Conservation (phyloP, 2,113 vertebrate species). For the Coreoperca whiteheadi region DNA sequence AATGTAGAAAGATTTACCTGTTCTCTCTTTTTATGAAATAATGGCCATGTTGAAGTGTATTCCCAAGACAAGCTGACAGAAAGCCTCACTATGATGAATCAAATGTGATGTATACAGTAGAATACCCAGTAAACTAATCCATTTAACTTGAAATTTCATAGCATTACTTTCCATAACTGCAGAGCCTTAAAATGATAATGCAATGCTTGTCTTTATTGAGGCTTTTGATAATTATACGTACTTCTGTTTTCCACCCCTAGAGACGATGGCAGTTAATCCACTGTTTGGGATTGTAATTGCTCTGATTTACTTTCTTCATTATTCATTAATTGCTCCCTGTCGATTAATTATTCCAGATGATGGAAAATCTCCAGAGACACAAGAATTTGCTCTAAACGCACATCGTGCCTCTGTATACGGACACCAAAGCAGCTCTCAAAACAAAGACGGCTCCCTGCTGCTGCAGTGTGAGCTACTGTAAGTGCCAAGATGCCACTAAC, state of each 20-base stretch:
- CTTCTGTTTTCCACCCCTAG: constrained; percentile 32
- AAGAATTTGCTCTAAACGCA: constrained; percentile 22
- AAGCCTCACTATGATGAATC: neutral
- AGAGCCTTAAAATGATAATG: constrained; percentile 15
- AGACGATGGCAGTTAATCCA: constrained; percentile 58
- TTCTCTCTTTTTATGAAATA: neutral
- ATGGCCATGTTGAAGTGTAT: neutral
- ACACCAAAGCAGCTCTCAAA: constrained; percentile 30
- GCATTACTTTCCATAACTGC: neutral
- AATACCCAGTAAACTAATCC: neutral
- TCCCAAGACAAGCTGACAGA: neutral
- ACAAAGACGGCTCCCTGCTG: constrained; percentile 23
- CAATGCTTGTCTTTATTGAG: constrained; percentile 26
- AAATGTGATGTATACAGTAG: neutral
- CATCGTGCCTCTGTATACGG: neutral
- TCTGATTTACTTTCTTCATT: constrained; percentile 51
- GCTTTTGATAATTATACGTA: constrained; percentile 45
- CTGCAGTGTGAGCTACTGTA: constrained; percentile 19
- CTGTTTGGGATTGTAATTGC: constrained; percentile 72
- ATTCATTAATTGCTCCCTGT: constrained; percentile 72
- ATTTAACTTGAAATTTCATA: neutral
- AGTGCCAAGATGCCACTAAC: constrained; percentile 17
- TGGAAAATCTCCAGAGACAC: constrained; percentile 57
- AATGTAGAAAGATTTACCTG: neutral
- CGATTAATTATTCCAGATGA: constrained; percentile 72